Evolutionary conservation across 2,797 vertebrate genomes (phyloP), one percentile per base, ranked within the genome.

Genomic region (Cheirogaleus major): DNA sequence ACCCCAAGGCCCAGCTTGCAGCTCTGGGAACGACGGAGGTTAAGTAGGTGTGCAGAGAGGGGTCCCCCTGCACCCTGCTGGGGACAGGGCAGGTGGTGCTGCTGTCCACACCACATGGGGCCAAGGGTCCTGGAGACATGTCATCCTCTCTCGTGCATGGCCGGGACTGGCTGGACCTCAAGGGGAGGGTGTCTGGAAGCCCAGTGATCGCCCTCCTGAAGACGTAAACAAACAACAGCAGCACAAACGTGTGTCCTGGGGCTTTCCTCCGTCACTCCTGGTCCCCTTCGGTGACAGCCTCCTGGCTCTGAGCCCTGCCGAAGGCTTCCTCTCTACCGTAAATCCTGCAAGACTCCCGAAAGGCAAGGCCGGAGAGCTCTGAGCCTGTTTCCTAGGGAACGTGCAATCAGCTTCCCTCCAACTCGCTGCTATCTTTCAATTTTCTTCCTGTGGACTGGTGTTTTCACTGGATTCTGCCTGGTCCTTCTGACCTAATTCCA

Each of bases 401-500:
- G 0, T 13, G 14, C 20, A 10, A 23, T n/a, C 15, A 4, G 17
- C 30, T 45, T 14, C 14, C 4, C 11, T 13, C 30, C 10, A 1
- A 18, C 86, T 38, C 9, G 5, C 27, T 2, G 7, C 63, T 48
- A 18, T 81, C 93, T 92, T 85, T 52, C 89, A 20, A 1, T 90
- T 79, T 94, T 48, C 91, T 96, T 85, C 87, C 57, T 15, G 1
- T 14, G 79, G 86, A 63, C 89, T 72, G 38, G 13, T 3, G 2
- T 63, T 81, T 76, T 81, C 30, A 0, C 95, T 84, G 63, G 63
- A 82, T 59, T 84, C 90, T 0, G 0, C 72, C 79, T 9, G 52
- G 48, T 45, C 59, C 88, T 91, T 61, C 59, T 89, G 95, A 93
- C 93, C 88, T 81, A 86, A 41, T 93, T 98, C 91, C 93, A 89